phyloP scores from a whole-genome alignment of 2,797 vertebrate species.

The Sphaeramia orbicularis region DNA sequence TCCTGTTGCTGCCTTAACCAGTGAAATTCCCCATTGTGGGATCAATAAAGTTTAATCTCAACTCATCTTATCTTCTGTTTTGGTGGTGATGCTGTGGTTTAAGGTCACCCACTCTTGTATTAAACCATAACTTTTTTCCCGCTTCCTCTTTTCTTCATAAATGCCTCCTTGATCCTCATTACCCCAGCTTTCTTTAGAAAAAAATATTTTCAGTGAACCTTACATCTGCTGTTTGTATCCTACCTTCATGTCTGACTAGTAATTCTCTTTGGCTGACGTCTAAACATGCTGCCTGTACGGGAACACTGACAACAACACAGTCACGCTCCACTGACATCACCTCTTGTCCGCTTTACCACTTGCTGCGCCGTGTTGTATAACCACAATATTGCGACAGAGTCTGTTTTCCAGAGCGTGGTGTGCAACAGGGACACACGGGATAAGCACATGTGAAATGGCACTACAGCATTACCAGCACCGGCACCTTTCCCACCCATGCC shows the following conservation, averaged over 20 bases:
- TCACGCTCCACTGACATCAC: slow-evolving; percentile 23
- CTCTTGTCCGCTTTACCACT: slow-evolving; percentile 9
- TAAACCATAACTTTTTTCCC: no score
- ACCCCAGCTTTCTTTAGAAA: slow-evolving; percentile 6
- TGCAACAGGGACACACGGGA: slow-evolving; percentile 15
- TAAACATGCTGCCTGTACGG: slow-evolving; percentile 25
- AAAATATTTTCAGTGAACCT: no score
- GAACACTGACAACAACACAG: slow-evolving; percentile 30
- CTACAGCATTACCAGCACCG: slow-evolving; percentile 19
- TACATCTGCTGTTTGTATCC: slow-evolving; percentile 10
- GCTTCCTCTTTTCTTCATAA: background rate
- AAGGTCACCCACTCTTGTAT: no score
- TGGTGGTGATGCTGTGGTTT: no score
- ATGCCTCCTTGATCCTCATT: background rate
- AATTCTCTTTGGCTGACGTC: slow-evolving; percentile 7
- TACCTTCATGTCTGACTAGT: slow-evolving; percentile 14
- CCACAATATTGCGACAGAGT: slow-evolving; percentile 24
- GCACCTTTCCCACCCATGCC: slow-evolving; percentile 27
- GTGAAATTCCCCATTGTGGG: no score
- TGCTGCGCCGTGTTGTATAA: slow-evolving; percentile 44
- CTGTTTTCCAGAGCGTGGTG: slow-evolving; percentile 29
- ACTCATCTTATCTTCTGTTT: no score
- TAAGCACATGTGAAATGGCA: slow-evolving; percentile 43
- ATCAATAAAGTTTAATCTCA: no score
- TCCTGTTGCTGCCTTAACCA: no score